Percentiles rank a stretch among this genome's conserved stretches.
These are phyloP conservation scores for Nesidiocoris tenuis DNA, from an alignment of 2,888 invertebrate species.

Conservation along the genomic window DNA sequence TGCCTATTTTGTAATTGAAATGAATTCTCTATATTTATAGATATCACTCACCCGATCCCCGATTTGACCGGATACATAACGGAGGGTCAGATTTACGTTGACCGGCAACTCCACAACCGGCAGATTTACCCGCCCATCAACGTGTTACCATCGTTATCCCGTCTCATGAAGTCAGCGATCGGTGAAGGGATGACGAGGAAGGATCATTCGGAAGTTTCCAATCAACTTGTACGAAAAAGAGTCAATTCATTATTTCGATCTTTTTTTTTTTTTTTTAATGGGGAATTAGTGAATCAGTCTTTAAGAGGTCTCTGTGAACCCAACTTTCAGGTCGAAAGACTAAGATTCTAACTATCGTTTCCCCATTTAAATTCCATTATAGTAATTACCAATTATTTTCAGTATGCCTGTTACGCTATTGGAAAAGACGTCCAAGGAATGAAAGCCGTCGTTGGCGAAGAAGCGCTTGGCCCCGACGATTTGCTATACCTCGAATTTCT, in stretches of 20 bases:
- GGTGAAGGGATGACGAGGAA: conserved; percentile 99
- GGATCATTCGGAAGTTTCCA: conserved; percentile 99
- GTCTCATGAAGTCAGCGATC: conserved; percentile 99
- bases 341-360: neutral
- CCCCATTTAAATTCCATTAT: neutral
- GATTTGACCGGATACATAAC: conserved; percentile 99
- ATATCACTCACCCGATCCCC: conserved; percentile 99
- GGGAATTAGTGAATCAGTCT: neutral
- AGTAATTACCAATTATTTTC: conserved; percentile 49
- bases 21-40: conserved; percentile 59
- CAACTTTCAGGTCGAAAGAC: no score
- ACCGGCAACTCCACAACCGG: conserved; percentile 97
- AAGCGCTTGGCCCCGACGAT: conserved; percentile 97
- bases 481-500: conserved; percentile 97
- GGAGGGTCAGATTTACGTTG: conserved; percentile 99
- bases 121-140: conserved; percentile 97
- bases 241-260: neutral
- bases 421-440: conserved; percentile 99
- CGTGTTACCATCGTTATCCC: conserved; percentile 96
- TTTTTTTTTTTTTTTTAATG: neutral
- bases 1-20: no score
- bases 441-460: conserved; percentile 99
- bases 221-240: conserved; percentile 87
- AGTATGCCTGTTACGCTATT: conserved; percentile 99
- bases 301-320: no score